Conservation (phyloP, 2,888 invertebrate species). For the Acronicta alni region DNA sequence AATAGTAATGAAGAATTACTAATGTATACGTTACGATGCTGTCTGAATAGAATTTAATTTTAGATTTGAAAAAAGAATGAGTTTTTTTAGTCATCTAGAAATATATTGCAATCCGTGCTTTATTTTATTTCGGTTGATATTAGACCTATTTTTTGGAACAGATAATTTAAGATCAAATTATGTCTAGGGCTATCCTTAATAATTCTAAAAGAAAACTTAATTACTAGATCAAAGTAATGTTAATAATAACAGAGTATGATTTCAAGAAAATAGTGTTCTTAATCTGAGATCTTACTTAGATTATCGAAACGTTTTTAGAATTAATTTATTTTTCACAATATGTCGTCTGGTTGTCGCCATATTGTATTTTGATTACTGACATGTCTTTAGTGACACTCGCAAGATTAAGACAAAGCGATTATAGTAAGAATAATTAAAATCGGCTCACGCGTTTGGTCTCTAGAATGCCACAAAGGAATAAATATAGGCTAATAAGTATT, state of each 20-base stretch:
- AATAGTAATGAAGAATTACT: neutral
- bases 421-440: too few species aligned
- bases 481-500: too few species aligned
- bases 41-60: conserved; percentile 7
- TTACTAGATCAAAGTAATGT: conserved; percentile 6
- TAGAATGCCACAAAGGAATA: too few species aligned
- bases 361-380: too few species aligned
- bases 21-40: neutral
- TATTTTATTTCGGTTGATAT: neutral
- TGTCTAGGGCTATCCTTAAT: neutral
- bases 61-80: neutral
- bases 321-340: conserved; percentile 1
- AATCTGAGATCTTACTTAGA: neutral
- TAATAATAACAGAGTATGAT: neutral
- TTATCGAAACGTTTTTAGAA: conserved; percentile 1
- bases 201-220: conserved; percentile 4
- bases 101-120: neutral
- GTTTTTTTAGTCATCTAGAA: neutral
- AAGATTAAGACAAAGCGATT: too few species aligned
- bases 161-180: conserved; percentile 3
- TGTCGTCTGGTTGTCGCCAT: too few species aligned
- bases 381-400: too few species aligned
- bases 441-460: too few species aligned
- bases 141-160: neutral
- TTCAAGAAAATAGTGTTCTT: conserved; percentile 3